Evolutionary conservation across 2,113 vertebrate species (phyloP).

Genomic region (Rynchops niger): DNA sequence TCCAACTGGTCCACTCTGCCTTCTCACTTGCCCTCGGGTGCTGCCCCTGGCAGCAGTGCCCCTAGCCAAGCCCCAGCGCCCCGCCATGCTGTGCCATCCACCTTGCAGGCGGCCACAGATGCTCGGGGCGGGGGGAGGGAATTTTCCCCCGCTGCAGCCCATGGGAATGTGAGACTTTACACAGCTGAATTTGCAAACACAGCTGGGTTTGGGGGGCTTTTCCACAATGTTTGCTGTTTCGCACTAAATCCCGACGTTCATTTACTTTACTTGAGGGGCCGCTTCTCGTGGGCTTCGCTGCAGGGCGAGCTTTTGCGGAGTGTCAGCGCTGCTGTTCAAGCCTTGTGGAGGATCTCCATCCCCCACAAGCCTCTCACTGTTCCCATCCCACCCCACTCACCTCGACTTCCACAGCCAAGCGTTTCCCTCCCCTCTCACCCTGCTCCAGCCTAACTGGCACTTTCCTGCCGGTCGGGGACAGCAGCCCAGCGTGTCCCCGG

Average conservation of each 20-base stretch:
- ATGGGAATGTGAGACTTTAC: constrained; percentile 46
- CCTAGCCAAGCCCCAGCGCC: accelerated
- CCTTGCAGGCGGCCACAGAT: neutral
- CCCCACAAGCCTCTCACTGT: neutral
- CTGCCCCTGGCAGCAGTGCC: neutral
- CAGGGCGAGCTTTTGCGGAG: neutral
- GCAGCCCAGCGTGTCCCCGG: accelerated
- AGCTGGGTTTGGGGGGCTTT: constrained; percentile 34
- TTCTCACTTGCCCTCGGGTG: neutral
- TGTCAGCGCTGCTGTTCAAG: neutral
- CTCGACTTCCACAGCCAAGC: accelerated
- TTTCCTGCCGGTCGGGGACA: accelerated
- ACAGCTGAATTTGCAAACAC: constrained; percentile 43
- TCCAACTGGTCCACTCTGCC: neutral
- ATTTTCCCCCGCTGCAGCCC: neutral
- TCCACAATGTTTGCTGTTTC: constrained; percentile 38
- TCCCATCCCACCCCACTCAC: neutral
- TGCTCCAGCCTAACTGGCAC: neutral
- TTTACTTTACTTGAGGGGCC: constrained; percentile 8
- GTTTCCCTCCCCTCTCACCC: neutral
- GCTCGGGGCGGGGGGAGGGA: neutral
- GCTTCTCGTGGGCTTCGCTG: neutral
- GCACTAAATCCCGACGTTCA: neutral
- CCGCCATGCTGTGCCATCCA: accelerated
- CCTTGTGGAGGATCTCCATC: neutral